Base-by-base conservation (phyloP, 2,113 vertebrate species). In the Hymenochirus boettgeri region DNA sequence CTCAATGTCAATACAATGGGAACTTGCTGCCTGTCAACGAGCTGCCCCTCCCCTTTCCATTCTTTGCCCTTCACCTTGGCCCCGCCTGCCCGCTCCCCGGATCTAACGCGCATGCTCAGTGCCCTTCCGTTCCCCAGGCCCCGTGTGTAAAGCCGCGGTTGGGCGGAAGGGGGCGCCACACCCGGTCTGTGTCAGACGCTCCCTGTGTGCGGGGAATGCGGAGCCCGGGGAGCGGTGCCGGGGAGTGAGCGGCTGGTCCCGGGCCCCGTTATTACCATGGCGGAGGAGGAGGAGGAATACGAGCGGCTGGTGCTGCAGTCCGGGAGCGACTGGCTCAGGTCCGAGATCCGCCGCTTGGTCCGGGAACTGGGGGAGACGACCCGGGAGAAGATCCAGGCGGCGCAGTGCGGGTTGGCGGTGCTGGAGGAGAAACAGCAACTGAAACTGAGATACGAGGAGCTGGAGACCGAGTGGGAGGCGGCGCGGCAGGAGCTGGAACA, bases 401-500 rank as follows among this genome's bases (percentile, higher is more conserved):
- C 96, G 3, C 93, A 98, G 72, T 98, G 96, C 21, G 95, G 96
- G 54, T 84, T 98, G 75, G 96, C 84, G 69, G 96, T 98, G 72
- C 87, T 98, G 69, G 95, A 97, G 83, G 96, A 98, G 87, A 98
- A 98, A 71, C 94, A 97, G 77, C 91, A 92, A 79, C 89, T 98
- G 61, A 92, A 97, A 72, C 90, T 90, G 81, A 85, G 93, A 60
- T 92, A 90, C 17, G 95, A 98, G 21, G 95, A 98, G 73, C 74
- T 98, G 75, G 96, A 98, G 79, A 78, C 86, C 22, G 96, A 97
- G 53, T 88, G 93, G 62, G 96, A 98, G 82, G 79, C 89, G 67
- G 87, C 90, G 57, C 88, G 92, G 52, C 76, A 87, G 23, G 96
- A 98, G 79, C 84, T 97, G 84, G 92, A 95, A 70, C 94, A 97